A percentile compares a stretch with the other conserved stretches of the same genome.
Evolutionary conservation across 2,113 vertebrate genomes (phyloP).

Genomic region (Bubo bubo): DNA sequence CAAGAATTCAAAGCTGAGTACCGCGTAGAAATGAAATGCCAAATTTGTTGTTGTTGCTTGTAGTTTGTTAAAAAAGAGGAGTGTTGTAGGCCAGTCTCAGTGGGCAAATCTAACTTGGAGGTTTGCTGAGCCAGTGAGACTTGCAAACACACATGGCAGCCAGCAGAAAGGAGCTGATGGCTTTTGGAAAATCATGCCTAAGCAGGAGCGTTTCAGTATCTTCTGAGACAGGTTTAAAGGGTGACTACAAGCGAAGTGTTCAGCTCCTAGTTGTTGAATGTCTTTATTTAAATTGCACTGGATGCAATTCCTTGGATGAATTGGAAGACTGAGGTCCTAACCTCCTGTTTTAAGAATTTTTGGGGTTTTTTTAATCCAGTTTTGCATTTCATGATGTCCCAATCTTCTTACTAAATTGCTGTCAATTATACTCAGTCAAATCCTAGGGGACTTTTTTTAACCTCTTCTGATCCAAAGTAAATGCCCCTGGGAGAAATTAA

Average conservation of each 20-base stretch:
- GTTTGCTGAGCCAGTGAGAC: constrained; percentile 11
- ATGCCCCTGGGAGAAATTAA: neutral
- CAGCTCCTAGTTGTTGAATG: neutral
- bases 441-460: neutral
- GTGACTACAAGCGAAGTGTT: neutral
- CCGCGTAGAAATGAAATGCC: neutral
- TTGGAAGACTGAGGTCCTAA: neutral
- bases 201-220: constrained; percentile 8
- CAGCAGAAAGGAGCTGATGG: neutral
- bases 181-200: constrained; percentile 37
- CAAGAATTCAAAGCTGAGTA: constrained; percentile 37
- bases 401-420: neutral
- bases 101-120: constrained; percentile 11
- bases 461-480: neutral
- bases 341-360: neutral
- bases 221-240: constrained; percentile 16
- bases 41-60: neutral
- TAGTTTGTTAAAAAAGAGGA: constrained; percentile 5
- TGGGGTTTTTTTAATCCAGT: neutral
- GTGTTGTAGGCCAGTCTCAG: neutral
- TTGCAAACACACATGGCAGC: constrained; percentile 19
- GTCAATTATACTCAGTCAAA: neutral
- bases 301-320: neutral
- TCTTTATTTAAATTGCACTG: neutral
- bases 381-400: neutral